Evolutionary conservation across 2,797 vertebrate genomes (phyloP).

Genomic region (Phrynocephalus vlangalii): DNA sequence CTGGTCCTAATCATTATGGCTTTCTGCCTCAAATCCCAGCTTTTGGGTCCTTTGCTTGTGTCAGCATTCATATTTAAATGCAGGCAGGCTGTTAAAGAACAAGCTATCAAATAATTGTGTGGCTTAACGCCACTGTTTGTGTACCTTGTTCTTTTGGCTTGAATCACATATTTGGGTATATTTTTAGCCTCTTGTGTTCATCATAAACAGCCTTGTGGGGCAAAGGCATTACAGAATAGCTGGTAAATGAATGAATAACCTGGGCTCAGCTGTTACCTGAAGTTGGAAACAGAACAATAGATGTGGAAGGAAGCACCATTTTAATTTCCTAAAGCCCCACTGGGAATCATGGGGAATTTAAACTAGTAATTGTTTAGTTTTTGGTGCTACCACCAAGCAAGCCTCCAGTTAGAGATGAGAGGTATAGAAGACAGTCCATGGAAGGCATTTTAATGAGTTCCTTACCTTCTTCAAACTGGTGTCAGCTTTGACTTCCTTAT

Average conservation of each 20-base stretch:
- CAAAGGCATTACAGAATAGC: neutral
- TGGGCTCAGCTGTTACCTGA: neutral
- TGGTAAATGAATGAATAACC: neutral
- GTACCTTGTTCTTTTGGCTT: neutral
- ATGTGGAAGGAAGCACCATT: neutral
- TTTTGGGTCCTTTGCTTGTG: no score
- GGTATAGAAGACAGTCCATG: neutral
- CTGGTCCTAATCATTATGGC: no score
- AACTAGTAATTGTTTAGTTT: neutral
- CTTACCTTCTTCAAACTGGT: neutral
- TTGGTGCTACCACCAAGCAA: neutral
- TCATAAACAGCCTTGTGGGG: neutral
- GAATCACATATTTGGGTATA: neutral
- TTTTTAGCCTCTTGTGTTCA: neutral
- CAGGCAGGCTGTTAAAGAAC: no score
- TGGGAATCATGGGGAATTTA: neutral
- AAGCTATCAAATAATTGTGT: neutral
- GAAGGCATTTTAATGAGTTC: neutral
- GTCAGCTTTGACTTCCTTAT: neutral
- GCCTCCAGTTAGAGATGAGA: no score
- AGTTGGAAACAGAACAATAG: neutral
- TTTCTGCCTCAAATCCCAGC: neutral
- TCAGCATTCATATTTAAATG: neutral
- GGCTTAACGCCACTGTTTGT: neutral
- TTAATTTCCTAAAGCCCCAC: neutral